Evolutionary conservation across 2,888 invertebrate genomes (phyloP).

Genomic region (Chouioia cunea): DNA sequence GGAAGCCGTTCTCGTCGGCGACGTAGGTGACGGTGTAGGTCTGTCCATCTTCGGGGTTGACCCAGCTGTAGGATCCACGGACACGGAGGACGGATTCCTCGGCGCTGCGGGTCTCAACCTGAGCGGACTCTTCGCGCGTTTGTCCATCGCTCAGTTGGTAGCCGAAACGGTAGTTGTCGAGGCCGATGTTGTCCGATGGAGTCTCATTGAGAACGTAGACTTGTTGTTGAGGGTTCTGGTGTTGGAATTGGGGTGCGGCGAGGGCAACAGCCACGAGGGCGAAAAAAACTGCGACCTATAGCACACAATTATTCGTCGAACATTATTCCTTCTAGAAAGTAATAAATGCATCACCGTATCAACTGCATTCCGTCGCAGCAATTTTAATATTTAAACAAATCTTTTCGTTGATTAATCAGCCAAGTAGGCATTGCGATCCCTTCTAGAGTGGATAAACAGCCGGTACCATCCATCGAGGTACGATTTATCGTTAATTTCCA

Average conservation of each 20-base stretch:
- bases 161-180: conserved; percentile 55
- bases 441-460: no score
- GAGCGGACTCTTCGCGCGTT: conserved; percentile 53
- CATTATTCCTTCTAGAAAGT: no score
- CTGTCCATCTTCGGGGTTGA: conserved; percentile 49
- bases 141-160: conserved; percentile 58
- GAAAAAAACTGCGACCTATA: conserved; percentile 50
- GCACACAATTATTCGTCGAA: conserved; percentile 5
- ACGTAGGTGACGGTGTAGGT: conserved; percentile 54
- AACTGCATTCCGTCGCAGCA: no score
- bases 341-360: no score
- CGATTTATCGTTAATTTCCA: no score
- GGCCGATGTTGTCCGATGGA: conserved; percentile 57
- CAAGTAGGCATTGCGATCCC: no score
- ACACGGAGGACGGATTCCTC: conserved; percentile 50
- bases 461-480: no score
- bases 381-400: not conserved
- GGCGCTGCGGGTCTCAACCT: conserved; percentile 51
- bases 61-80: conserved; percentile 56
- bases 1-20: conserved; percentile 58
- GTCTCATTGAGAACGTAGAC: conserved; percentile 54
- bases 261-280: conserved; percentile 49
- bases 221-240: not conserved
- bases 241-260: conserved; percentile 49
- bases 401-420: not conserved